These are phyloP conservation scores for Saccopteryx leptura DNA, from an alignment of 2,113 vertebrate genomes.

Conservation along the genomic window DNA sequence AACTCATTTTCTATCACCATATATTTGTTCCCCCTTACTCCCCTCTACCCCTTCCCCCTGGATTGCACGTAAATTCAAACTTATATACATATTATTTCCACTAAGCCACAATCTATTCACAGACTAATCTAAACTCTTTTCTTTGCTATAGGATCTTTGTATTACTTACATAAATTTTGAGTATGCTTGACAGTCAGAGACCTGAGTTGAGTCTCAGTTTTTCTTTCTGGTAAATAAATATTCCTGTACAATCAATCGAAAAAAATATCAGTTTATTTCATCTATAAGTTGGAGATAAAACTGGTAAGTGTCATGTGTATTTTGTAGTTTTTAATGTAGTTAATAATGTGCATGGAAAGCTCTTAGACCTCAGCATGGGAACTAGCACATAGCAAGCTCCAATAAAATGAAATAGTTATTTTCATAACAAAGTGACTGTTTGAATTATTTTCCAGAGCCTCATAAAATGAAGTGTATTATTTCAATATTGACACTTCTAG, in stretches of 20 bases:
- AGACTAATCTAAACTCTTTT: not conserved
- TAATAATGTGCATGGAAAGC: accelerated
- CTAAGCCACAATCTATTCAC: not conserved
- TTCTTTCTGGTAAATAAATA: not conserved
- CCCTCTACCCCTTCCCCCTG: no score
- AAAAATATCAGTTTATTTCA: not conserved
- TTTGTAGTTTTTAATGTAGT: not conserved
- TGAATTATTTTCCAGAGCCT: not conserved
- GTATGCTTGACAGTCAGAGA: not conserved
- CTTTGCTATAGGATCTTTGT: not conserved
- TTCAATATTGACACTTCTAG: not conserved
- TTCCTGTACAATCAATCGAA: accelerated
- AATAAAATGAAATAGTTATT: not conserved
- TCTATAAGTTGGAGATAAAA: not conserved
- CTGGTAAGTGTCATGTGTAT: accelerated
- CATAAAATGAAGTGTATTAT: not conserved
- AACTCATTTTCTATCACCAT: no score
- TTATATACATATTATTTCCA: not conserved
- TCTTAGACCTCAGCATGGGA: not conserved
- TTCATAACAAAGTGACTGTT: not conserved
- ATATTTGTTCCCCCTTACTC: no score
- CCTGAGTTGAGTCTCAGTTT: accelerated
- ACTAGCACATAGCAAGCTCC: not conserved
- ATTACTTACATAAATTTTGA: not conserved
- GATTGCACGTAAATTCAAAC: not conserved